Conservation (phyloP, 2,888 invertebrate species). For the Apotomis betuletana region DNA sequence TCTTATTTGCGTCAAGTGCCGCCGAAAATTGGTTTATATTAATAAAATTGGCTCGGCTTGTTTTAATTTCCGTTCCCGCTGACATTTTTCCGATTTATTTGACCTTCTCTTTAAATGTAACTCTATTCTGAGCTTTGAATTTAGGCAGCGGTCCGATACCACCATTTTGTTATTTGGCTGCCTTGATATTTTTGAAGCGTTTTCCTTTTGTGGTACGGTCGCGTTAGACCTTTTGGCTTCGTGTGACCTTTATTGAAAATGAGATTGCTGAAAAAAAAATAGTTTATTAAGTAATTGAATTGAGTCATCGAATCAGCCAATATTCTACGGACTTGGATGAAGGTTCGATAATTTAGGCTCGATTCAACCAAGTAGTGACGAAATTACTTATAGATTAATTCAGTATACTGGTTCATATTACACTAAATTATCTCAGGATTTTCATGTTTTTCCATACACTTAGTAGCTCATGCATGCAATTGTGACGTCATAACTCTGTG, state of each 20-base stretch:
- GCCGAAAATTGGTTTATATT: slow-evolving; percentile 9
- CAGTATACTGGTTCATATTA: too few species aligned
- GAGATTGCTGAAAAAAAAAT: too few species aligned
- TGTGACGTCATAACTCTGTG: too few species aligned
- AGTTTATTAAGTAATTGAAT: too few species aligned
- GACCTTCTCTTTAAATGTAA: slow-evolving; percentile 20
- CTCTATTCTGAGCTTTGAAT: slow-evolving; percentile 15
- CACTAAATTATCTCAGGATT: too few species aligned
- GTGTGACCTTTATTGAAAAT: neutral
- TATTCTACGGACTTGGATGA: too few species aligned
- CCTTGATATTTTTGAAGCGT: neutral
- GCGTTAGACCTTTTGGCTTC: neutral
- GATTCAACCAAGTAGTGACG: too few species aligned
- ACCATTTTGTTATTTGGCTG: neutral
- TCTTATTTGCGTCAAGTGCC: slow-evolving; percentile 15
- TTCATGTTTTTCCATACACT: too few species aligned
- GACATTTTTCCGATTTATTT: slow-evolving; percentile 29
- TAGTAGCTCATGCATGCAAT: too few species aligned
- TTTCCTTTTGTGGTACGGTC: neutral
- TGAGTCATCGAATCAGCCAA: too few species aligned
- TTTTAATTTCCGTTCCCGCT: slow-evolving; percentile 36
- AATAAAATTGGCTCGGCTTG: slow-evolving; percentile 16
- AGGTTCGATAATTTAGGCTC: too few species aligned
- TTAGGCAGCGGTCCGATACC: slow-evolving; percentile 5
- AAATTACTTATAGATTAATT: too few species aligned